Conservation (phyloP, 2,113 vertebrate genomes). For the Machaerirhynchus nigripectus region DNA sequence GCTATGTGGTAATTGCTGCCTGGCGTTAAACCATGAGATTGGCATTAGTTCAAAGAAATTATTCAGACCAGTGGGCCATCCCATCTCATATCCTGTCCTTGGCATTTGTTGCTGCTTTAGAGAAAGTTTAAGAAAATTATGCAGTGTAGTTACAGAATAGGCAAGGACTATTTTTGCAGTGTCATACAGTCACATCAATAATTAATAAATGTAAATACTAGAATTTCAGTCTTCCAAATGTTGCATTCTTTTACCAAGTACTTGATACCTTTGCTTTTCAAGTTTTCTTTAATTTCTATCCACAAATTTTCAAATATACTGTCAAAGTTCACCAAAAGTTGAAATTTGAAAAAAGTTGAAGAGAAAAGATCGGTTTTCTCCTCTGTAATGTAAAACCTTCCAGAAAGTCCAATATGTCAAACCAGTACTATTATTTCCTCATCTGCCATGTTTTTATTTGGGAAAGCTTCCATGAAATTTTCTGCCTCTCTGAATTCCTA, state of each 20-base stretch:
- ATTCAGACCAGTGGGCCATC: neutral
- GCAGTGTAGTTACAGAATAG: neutral
- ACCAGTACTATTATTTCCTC: neutral
- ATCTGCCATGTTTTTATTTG: neutral
- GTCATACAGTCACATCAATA: neutral
- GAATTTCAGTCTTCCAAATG: neutral
- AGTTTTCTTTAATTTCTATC: neutral
- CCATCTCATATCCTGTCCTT: neutral
- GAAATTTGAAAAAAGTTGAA: no score
- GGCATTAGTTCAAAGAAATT: neutral
- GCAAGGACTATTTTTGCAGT: neutral
- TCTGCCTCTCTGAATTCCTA: neutral
- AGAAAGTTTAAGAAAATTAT: neutral
- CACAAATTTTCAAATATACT: neutral
- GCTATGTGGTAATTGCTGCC: neutral
- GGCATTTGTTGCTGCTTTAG: neutral
- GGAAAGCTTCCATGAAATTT: neutral
- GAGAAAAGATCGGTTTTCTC: neutral
- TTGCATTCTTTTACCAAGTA: neutral
- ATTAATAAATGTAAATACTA: neutral
- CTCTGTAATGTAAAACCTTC: neutral
- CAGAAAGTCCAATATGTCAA: neutral
- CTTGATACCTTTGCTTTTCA: neutral
- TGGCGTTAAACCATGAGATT: neutral
- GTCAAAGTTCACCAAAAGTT: neutral